A percentile compares a stretch with the other conserved stretches of the same genome.
These are phyloP conservation scores for Phyllostomus discolor DNA, from an alignment of 2,113 vertebrate species.

Conservation along the genomic window DNA sequence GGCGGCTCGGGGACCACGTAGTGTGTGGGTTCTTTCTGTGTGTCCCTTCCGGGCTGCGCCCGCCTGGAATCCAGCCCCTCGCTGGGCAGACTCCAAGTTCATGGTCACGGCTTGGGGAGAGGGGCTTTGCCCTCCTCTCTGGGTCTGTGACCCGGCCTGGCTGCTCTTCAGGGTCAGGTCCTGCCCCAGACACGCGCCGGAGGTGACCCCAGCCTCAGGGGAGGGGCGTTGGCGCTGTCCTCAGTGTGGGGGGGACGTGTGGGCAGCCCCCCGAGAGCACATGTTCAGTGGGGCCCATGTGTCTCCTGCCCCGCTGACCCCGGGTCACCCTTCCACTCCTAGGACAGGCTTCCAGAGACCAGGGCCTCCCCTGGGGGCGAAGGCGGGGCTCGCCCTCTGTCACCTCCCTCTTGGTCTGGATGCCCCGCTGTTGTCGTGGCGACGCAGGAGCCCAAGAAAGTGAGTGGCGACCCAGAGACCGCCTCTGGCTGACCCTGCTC, in stretches of 20 bases:
- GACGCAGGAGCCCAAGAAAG: background rate
- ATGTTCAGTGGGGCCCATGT: fast-evolving
- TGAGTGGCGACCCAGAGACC: background rate
- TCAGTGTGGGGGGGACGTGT: fast-evolving
- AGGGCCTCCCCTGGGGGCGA: no score
- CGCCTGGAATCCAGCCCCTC: fast-evolving
- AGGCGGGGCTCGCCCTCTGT: fast-evolving
- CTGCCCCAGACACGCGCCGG: background rate
- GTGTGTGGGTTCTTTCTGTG: fast-evolving
- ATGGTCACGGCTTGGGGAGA: fast-evolving
- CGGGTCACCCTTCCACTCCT: fast-evolving
- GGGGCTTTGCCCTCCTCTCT: fast-evolving
- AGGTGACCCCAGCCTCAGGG: fast-evolving
- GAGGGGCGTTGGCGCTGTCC: fast-evolving
- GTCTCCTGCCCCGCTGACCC: background rate
- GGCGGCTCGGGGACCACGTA: fast-evolving
- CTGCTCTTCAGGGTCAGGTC: background rate
- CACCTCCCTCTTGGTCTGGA: fast-evolving
- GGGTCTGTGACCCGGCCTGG: no score
- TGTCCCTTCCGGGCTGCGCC: background rate
- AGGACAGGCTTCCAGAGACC: background rate
- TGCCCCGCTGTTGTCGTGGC: fast-evolving
- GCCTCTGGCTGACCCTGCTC: background rate
- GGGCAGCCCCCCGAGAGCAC: fast-evolving
- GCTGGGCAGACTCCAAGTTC: fast-evolving